These are phyloP conservation scores for Zoroaster sp. DNA, from an alignment of 53 echinoderm and acorn worm genomes.

Conservation along the genomic window DNA sequence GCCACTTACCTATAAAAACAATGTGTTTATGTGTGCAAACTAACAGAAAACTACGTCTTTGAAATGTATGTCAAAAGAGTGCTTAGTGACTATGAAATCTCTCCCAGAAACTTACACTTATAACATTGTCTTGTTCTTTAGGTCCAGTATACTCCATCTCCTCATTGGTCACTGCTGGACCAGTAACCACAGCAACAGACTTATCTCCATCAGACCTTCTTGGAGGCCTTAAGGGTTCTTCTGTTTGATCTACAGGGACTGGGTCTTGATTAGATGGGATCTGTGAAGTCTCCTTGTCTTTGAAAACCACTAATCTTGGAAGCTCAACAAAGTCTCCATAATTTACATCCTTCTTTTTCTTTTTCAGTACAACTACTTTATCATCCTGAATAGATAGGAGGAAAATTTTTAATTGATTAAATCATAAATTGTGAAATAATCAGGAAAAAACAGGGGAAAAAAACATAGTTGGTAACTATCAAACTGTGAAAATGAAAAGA, in stretches of 20 bases:
- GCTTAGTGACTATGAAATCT: too few relatives aligned
- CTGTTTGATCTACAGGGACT: not conserved
- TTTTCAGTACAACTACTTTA: slow-evolving; percentile 9
- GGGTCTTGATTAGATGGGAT: not conserved
- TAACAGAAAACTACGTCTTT: too few relatives aligned
- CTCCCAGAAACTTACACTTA: slow-evolving; percentile 35
- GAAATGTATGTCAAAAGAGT: too few relatives aligned
- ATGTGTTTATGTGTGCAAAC: too few relatives aligned
- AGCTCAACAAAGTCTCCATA: slow-evolving; percentile 31
- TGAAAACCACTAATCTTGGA: slow-evolving; percentile 4
- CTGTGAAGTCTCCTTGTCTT: not conserved
- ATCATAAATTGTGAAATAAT: not conserved
- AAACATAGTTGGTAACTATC: too few relatives aligned
- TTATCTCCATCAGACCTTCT: not conserved
- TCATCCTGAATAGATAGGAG: slow-evolving; percentile 5
- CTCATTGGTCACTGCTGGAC: not conserved
- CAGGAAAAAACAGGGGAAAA: too few relatives aligned
- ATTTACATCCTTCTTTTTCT: slow-evolving; percentile 8
- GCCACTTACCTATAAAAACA: too few relatives aligned
- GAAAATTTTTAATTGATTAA: not conserved
- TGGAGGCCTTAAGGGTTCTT: not conserved
- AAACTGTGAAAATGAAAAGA: too few relatives aligned
- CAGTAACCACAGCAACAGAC: not conserved
- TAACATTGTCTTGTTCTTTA: slow-evolving; percentile 25
- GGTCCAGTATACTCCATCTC: slow-evolving; percentile 35